Conservation (phyloP, 2,113 vertebrate species). For the Neolamprologus falcicula region DNA sequence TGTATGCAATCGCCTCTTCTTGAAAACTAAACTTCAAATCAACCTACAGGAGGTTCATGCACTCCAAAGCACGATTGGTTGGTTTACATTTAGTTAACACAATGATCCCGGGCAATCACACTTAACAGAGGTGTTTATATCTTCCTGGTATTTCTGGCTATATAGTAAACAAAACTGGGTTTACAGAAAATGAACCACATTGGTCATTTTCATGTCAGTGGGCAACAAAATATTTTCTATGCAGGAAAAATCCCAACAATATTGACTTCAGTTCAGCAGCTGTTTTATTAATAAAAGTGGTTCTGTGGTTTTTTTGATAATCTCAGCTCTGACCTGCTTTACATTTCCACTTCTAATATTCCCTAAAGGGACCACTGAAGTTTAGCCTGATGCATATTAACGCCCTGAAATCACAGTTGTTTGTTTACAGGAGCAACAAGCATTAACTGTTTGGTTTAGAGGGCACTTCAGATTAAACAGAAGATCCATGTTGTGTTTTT, state of each 20-base stretch:
- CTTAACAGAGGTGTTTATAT: background rate
- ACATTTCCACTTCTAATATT: background rate
- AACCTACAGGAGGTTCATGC: background rate
- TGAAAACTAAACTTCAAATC: background rate
- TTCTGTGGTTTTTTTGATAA: background rate
- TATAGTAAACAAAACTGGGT: background rate
- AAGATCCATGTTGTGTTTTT: background rate
- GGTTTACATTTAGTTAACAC: background rate
- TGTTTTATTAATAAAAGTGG: background rate
- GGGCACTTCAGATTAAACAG: background rate
- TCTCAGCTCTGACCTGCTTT: background rate
- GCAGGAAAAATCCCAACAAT: background rate
- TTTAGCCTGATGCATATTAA: background rate
- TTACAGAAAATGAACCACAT: background rate
- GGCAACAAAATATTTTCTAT: background rate
- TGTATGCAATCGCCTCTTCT: background rate
- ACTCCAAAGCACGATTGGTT: background rate
- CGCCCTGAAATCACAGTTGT: background rate
- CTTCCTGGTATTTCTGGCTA: background rate
- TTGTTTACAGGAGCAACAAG: background rate
- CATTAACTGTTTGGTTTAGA: background rate
- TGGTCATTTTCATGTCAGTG: background rate
- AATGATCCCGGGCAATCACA: background rate
- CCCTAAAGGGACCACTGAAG: background rate
- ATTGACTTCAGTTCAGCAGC: background rate